These are phyloP conservation scores for Erythrolamprus reginae DNA, from an alignment of 2,113 vertebrate species.

Conservation along the genomic window DNA sequence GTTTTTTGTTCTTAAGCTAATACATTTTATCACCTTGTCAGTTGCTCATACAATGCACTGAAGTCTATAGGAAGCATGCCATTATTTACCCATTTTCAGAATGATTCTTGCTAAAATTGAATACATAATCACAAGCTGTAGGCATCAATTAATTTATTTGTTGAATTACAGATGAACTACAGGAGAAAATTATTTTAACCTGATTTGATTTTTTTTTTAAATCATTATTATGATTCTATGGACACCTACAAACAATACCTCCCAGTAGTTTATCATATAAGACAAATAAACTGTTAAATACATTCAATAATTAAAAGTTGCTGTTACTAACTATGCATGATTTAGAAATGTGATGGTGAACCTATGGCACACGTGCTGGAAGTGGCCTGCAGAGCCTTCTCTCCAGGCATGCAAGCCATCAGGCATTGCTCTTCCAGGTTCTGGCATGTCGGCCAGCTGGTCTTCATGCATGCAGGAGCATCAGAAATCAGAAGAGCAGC, in stretches of 20 bases:
- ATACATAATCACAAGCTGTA: background rate
- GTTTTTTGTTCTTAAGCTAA: conserved; percentile 11
- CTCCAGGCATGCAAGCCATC: too few relatives aligned
- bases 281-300: background rate
- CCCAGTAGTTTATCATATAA: background rate
- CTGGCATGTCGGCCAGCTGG: too few relatives aligned
- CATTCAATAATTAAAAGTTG: background rate
- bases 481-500: too few relatives aligned
- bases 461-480: too few relatives aligned
- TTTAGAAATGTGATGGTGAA: too few relatives aligned
- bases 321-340: background rate
- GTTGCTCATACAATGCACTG: background rate
- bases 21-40: background rate
- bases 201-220: background rate
- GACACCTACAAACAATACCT: background rate
- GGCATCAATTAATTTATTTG: background rate
- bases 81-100: background rate
- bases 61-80: background rate
- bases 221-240: background rate
- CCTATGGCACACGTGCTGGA: too few relatives aligned
- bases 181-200: background rate
- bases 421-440: too few relatives aligned
- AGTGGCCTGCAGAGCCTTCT: too few relatives aligned
- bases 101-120: background rate
- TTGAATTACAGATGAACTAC: background rate